Base-by-base conservation (phyloP, 2,113 vertebrate species). In the Cyprinus carpio region DNA sequence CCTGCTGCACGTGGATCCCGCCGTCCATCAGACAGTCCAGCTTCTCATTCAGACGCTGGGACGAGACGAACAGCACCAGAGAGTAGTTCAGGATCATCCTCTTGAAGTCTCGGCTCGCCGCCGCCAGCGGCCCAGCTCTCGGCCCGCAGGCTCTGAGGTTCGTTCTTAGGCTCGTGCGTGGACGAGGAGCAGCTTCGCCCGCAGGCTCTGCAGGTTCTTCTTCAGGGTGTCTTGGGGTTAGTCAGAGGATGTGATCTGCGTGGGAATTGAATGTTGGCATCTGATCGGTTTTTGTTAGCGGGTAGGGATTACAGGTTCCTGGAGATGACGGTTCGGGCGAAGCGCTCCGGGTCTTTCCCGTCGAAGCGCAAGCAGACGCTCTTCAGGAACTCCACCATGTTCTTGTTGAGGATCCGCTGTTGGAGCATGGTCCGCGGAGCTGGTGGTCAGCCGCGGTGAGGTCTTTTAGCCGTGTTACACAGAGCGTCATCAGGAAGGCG, bases 221-320 rank as follows among this genome's bases (percentile, higher is more conserved):
- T 91, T 94, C 34, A 92, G 75, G 87, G 89, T 94, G 18, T 94
- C 90, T 37, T 88, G 95, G 62, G 94, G 93, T 75, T 96, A 91
- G 81, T 94, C 95, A n/a, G 76, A 97, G 89, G 86, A 96, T 91
- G 13, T 91, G 84, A 60, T 91, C 92, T 6, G 93, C 93, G 2
- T 87, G 81, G 16, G 93, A 90, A 87, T 92, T 87, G 65, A 97
- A 83, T 23, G 84, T 95, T 97, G 51, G 88, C 43, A n/a, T 85
- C 79, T 91, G 13, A 96, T 87, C 95, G 92, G 77, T 94, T 96
- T 2, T 89, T 95, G 91, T 94, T 97, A n/a, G 82, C 92, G 92
- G 76, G 93, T 94, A 27, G 97, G 91, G 84, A 97, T 91, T 96
- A 96, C 40, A 90, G 78, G 81, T 96, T 96, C 91, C 87, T 95